Evolutionary conservation across 2,797 vertebrate genomes (phyloP).

Genomic region (Podargus strigoides): DNA sequence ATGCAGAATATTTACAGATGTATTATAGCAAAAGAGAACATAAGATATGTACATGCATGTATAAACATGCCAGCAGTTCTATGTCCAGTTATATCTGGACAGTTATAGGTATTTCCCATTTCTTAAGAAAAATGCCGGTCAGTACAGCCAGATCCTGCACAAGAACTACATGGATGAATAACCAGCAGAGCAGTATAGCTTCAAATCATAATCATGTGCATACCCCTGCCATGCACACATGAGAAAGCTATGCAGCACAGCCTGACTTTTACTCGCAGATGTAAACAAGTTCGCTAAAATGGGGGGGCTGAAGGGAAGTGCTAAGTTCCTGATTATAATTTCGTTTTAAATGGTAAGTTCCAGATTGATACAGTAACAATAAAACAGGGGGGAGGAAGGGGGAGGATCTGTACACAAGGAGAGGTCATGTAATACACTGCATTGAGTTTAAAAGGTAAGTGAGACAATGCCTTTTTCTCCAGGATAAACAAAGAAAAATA

Average conservation of each 20-base stretch:
- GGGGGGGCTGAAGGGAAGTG: neutral
- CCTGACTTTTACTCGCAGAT: neutral
- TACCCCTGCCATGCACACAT: neutral
- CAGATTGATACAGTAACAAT: neutral
- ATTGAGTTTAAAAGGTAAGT: slow-evolving; percentile 11
- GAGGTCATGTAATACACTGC: neutral
- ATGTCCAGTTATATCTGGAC: neutral
- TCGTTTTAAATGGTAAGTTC: neutral
- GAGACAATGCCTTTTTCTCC: slow-evolving; percentile 18
- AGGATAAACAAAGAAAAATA: slow-evolving; percentile 18
- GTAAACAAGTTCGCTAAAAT: slow-evolving; percentile 1
- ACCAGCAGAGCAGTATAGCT: neutral
- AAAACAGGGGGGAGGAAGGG: neutral
- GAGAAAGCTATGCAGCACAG: neutral
- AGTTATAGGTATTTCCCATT: neutral
- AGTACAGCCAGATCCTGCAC: neutral
- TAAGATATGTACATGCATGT: rapidly evolving
- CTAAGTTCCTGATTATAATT: slow-evolving; percentile 8
- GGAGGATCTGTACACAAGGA: neutral
- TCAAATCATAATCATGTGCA: neutral
- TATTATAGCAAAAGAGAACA: neutral
- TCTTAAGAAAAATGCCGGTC: neutral
- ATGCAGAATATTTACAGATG: neutral
- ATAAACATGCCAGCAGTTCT: neutral
- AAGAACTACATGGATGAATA: neutral